A percentile compares a stretch with the other conserved stretches of the same genome.
phyloP scores from a whole-genome alignment of 2,888 invertebrate species.

The Euspilapteryx auroguttella region DNA sequence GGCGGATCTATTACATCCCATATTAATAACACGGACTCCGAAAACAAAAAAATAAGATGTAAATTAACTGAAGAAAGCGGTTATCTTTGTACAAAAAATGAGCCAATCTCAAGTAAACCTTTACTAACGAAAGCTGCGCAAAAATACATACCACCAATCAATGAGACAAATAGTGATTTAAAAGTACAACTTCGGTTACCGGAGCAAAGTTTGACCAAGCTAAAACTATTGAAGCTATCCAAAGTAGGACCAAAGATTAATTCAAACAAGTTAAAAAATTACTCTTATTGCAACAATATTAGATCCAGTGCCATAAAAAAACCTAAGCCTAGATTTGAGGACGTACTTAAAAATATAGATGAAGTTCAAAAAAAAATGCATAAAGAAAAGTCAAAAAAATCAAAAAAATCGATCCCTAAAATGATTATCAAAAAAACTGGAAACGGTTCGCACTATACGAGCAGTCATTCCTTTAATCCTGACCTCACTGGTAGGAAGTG shows the following conservation, averaged over 20 bases:
- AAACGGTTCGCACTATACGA: conserved; percentile 51
- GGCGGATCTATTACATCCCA: conserved; percentile 37
- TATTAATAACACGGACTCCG: conserved; percentile 22
- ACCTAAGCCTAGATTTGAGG: conserved; percentile 52
- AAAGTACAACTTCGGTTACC: conserved; percentile 48
- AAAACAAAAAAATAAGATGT: conserved; percentile 19
- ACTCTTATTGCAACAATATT: conserved; percentile 9
- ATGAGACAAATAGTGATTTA: conserved; percentile 33
- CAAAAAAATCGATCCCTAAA: conserved; percentile 39
- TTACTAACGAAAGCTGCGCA: conserved; percentile 52
- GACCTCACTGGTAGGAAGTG: conserved; percentile 52
- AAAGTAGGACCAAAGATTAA: conserved; percentile 30
- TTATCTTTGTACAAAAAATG: conserved; percentile 17
- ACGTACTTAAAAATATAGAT: conserved; percentile 53
- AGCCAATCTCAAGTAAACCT: conserved; percentile 22
- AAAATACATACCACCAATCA: conserved; percentile 53
- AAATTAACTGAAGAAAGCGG: conserved; percentile 36
- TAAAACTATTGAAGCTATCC: conserved; percentile 39
- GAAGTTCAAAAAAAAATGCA: conserved; percentile 44
- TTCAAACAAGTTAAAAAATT: conserved; percentile 3
- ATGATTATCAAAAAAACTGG: conserved; percentile 50
- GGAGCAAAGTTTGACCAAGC: conserved; percentile 35
- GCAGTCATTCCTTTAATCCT: conserved; percentile 34
- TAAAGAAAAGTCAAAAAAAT: conserved; percentile 36
- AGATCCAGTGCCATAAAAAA: conserved; percentile 25